These are phyloP conservation scores for Amphimallon solstitiale DNA, from an alignment of 2,888 invertebrate species.

Conservation along the genomic window DNA sequence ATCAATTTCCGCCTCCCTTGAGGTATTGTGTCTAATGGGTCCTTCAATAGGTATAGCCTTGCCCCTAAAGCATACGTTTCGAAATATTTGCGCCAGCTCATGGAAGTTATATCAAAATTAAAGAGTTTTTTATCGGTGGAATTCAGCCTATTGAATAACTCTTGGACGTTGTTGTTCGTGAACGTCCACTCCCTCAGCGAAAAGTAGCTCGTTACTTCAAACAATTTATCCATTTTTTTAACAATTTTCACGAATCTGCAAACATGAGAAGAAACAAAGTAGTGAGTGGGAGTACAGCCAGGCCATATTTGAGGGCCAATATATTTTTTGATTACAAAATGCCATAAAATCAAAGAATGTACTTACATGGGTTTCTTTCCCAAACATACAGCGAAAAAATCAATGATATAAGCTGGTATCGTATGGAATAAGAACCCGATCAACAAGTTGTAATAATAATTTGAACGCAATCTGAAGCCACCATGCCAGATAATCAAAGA, in stretches of 20 bases:
- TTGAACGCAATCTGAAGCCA: conserved; percentile 69
- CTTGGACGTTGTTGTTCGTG: conserved; percentile 68
- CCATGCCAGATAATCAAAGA: conserved; percentile 71
- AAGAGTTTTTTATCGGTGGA: conserved; percentile 64
- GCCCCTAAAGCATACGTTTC: conserved; percentile 77
- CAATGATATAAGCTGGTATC: conserved; percentile 65
- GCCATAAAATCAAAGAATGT: neutral
- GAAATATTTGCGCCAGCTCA: conserved; percentile 82
- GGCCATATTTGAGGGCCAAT: neutral
- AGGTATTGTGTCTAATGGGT: conserved; percentile 78
- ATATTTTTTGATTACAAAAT: too few species aligned
- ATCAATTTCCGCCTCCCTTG: conserved; percentile 70
- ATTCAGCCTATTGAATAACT: conserved; percentile 69
- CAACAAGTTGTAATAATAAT: conserved; percentile 66
- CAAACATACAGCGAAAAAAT: conserved; percentile 50
- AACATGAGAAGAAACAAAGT: neutral
- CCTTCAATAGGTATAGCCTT: conserved; percentile 81
- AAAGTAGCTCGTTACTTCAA: conserved; percentile 81
- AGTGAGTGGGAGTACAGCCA: neutral
- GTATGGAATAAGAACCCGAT: conserved; percentile 70
- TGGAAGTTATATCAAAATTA: conserved; percentile 75
- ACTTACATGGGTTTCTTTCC: conserved; percentile 74
- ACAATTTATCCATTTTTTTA: conserved; percentile 77
- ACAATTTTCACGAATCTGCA: conserved; percentile 79
- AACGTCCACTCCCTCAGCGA: conserved; percentile 81